Evolutionary conservation across 2,888 invertebrate species (phyloP).

Genomic region (Pyrgus malvae): DNA sequence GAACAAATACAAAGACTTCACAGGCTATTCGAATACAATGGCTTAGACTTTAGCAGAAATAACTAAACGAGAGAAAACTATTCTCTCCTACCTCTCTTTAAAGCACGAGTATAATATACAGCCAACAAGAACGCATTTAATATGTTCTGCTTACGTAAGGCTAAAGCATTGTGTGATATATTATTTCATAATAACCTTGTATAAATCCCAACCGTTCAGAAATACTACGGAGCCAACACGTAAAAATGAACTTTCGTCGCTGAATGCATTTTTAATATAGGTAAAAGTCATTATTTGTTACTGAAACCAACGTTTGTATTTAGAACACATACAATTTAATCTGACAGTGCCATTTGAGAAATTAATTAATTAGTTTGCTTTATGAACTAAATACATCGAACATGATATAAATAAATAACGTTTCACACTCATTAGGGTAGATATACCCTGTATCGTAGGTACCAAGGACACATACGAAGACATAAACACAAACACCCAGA

Average conservation of each 20-base stretch:
- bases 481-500: too few species aligned
- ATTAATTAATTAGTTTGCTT: too few species aligned
- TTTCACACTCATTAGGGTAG: too few species aligned
- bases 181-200: constrained; percentile 29
- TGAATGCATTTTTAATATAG: not conserved
- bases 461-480: too few species aligned
- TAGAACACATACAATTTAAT: too few species aligned
- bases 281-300: too few species aligned
- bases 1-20: too few species aligned
- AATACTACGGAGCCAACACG: constrained; percentile 7
- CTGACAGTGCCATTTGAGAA: too few species aligned
- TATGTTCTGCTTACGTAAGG: constrained; percentile 16
- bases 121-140: constrained; percentile 19
- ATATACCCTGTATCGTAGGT: too few species aligned
- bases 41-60: constrained; percentile 2
- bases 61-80: not conserved
- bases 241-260: constrained; percentile 1
- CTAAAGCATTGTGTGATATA: constrained; percentile 17
- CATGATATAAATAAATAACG: too few species aligned
- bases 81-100: constrained; percentile 5
- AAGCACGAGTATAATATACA: constrained; percentile 9
- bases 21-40: constrained; percentile 12
- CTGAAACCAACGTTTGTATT: too few species aligned
- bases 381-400: too few species aligned
- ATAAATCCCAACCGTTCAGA: constrained; percentile 28